These are phyloP conservation scores for Natrix natrix DNA, from an alignment of 2,797 vertebrate species.

Conservation along the genomic window DNA sequence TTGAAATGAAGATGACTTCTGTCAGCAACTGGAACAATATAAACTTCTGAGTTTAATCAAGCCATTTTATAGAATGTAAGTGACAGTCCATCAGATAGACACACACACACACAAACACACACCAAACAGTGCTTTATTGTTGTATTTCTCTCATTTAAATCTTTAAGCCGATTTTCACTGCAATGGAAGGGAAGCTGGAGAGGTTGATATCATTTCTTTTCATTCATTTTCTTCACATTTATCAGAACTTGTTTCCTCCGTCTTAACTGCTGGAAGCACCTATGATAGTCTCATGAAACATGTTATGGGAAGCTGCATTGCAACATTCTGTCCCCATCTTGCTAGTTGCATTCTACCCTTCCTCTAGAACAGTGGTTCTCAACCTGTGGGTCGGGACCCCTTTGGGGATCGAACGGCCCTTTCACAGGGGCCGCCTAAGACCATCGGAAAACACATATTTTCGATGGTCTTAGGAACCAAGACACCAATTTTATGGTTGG, in stretches of 20 bases:
- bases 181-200: no score
- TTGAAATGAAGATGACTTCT: conserved; percentile 11
- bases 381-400: no score
- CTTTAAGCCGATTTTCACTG: not conserved
- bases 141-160: not conserved
- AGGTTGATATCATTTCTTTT: not conserved
- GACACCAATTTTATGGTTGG: no score
- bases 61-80: conserved; percentile 22
- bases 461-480: no score
- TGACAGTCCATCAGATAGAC: not conserved
- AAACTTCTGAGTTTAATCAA: conserved; percentile 1
- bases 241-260: not conserved
- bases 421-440: no score
- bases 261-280: not conserved
- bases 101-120: no score
- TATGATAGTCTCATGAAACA: not conserved
- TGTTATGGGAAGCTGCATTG: not conserved
- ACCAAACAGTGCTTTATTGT: not conserved
- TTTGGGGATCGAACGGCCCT: no score
- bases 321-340: not conserved
- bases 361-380: no score
- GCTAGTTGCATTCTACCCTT: not conserved
- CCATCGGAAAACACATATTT: no score
- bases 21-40: conserved; percentile 30
- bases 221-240: not conserved